phyloP scores from a whole-genome alignment of 2,888 invertebrate species.

The Cyclophora punctaria region DNA sequence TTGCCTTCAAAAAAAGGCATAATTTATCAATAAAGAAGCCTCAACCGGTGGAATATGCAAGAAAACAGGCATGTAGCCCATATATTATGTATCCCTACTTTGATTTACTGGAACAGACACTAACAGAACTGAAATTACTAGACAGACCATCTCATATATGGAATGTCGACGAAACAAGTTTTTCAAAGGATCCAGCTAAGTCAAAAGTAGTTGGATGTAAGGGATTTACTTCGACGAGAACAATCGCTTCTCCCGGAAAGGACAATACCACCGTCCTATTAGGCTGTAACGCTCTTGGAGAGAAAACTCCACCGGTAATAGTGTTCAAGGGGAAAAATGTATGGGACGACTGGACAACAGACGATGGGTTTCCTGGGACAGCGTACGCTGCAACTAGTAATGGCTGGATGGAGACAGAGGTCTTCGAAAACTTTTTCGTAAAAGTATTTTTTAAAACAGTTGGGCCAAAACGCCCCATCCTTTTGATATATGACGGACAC shows the following conservation, averaged over 20 bases:
- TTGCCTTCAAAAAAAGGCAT: constrained; percentile 21
- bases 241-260: constrained; percentile 20
- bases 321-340: constrained; percentile 22
- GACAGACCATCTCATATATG: constrained; percentile 13
- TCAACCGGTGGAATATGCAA: constrained; percentile 30
- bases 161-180: constrained; percentile 9
- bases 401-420: constrained; percentile 29
- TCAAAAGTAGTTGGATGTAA: constrained; percentile 19
- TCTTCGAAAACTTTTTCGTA: constrained; percentile 7
- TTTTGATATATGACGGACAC: constrained; percentile 16
- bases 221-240: constrained; percentile 17
- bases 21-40: constrained; percentile 37
- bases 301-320: constrained; percentile 24
- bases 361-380: constrained; percentile 21
- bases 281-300: constrained; percentile 17
- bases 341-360: constrained; percentile 16
- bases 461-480: constrained; percentile 10
- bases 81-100: constrained; percentile 16
- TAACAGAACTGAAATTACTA: constrained; percentile 10
- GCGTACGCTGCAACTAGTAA: constrained; percentile 12
- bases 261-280: constrained; percentile 10
- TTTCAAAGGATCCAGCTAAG: constrained; percentile 7
- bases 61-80: constrained; percentile 20
- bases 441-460: constrained; percentile 5
- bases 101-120: constrained; percentile 15